A percentile compares a stretch with the other conserved stretches of the same genome.
Conservation (phyloP, 2,113 vertebrate species). For the Microcebus tavaratra region DNA sequence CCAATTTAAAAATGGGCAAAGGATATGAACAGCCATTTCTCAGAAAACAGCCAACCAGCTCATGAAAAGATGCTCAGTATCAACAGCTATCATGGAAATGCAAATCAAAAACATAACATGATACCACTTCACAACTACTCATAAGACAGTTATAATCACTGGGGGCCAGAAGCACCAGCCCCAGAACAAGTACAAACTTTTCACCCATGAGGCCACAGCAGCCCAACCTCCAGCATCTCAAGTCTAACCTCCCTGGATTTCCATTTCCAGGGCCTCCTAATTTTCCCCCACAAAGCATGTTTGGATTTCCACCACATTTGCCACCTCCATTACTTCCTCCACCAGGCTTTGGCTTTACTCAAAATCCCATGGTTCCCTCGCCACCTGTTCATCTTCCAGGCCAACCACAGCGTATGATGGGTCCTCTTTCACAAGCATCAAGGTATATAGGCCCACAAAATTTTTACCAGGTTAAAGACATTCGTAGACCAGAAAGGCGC, state of each 20-base stretch:
- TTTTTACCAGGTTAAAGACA: conserved; percentile 87
- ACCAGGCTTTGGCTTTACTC: conserved; percentile 87
- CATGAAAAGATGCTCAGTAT: neutral
- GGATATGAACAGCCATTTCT: neutral
- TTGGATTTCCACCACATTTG: conserved; percentile 88
- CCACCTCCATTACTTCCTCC: conserved; percentile 88
- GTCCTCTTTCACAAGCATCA: conserved; percentile 84
- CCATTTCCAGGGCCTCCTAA: conserved; percentile 84
- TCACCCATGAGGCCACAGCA: conserved; percentile 83
- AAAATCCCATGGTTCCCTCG: conserved; percentile 87
- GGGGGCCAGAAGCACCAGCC: conserved; percentile 73
- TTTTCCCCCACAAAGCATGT: conserved; percentile 84
- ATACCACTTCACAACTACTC: neutral
- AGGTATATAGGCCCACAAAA: conserved; percentile 87
- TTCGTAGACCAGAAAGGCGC: conserved; percentile 88
- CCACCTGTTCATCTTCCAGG: conserved; percentile 85
- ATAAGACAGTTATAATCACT: neutral
- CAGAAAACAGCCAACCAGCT: neutral
- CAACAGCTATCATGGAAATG: neutral
- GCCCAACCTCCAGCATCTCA: conserved; percentile 83
- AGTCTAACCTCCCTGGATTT: conserved; percentile 83
- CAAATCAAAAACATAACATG: neutral
- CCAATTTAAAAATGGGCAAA: neutral
- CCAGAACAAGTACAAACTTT: conserved; percentile 81
- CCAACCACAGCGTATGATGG: conserved; percentile 85